A percentile compares a stretch with the other conserved stretches of the same genome.
Conservation (phyloP, 2,888 invertebrate species). For the Aspidiotus destructor region DNA sequence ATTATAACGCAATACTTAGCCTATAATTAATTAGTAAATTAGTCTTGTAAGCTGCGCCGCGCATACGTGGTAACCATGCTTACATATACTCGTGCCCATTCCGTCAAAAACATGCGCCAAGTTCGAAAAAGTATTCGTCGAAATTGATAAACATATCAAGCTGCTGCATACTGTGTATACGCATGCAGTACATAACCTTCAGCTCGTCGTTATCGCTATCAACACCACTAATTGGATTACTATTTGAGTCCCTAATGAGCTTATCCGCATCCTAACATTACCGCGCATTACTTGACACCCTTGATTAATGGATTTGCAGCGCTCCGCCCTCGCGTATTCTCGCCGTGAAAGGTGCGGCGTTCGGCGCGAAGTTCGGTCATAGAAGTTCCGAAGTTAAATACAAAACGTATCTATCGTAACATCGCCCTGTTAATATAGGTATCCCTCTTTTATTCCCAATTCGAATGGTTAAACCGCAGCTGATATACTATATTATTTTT, state of each 20-base stretch:
- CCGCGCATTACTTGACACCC: slow-evolving; percentile 21
- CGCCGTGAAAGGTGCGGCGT: background rate
- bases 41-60: background rate
- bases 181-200: too few species aligned
- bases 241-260: slow-evolving; percentile 25
- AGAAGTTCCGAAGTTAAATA: too few species aligned
- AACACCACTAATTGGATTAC: slow-evolving; percentile 31
- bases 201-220: slow-evolving; percentile 16
- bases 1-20: background rate
- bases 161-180: too few species aligned
- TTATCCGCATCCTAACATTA: slow-evolving; percentile 25
- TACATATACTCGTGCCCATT: too few species aligned
- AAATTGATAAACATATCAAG: slow-evolving; percentile 13
- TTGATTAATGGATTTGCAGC: slow-evolving; percentile 27
- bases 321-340: slow-evolving; percentile 5
- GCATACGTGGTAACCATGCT: too few species aligned
- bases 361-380: too few species aligned
- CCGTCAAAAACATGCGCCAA: slow-evolving; percentile 10
- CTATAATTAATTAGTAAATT: background rate
- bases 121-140: slow-evolving; percentile 20
- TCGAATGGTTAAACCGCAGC: too few species aligned
- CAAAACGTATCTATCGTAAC: too few species aligned
- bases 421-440: too few species aligned
- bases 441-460: too few species aligned
- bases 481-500: too few species aligned